Percentiles rank a stretch among this genome's conserved stretches.
These are phyloP conservation scores for Malurus melanocephalus DNA, from an alignment of 2,113 vertebrate genomes.

Conservation along the genomic window DNA sequence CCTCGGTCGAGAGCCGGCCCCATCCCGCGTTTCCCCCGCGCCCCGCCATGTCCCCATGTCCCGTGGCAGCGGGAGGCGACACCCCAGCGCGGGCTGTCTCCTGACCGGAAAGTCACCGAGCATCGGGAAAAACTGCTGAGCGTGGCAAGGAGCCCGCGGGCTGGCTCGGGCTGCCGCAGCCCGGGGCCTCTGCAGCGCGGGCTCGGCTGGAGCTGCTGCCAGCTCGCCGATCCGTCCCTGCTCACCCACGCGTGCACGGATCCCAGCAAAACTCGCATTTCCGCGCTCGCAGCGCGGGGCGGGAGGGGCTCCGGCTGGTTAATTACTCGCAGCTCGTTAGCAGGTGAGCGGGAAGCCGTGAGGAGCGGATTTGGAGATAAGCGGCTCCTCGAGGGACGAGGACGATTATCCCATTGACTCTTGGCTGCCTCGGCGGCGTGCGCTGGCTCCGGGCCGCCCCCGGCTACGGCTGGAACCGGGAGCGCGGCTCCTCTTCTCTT, in stretches of 20 bases:
- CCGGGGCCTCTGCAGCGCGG: not conserved
- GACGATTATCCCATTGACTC: not conserved
- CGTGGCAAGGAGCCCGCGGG: not conserved
- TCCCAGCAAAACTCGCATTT: rapidly evolving
- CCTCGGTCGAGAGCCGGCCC: too few relatives aligned
- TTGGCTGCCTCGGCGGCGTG: not conserved
- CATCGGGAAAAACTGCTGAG: not conserved
- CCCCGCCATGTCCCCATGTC: not conserved
- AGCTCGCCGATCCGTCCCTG: not conserved
- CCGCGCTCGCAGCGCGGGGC: not conserved
- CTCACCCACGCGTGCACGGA: not conserved
- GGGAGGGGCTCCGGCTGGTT: not conserved
- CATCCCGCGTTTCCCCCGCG: rapidly evolving
- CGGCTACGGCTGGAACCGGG: too few relatives aligned
- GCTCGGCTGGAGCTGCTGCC: not conserved
- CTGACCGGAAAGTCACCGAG: constrained; percentile 41
- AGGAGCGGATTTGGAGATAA: not conserved
- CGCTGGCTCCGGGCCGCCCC: not conserved
- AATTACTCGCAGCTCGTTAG: not conserved
- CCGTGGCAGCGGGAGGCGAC: not conserved
- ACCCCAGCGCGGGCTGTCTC: not conserved
- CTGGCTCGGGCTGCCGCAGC: not conserved
- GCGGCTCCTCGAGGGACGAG: rapidly evolving
- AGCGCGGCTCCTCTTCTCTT: not conserved
- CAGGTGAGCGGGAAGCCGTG: not conserved